Base-by-base conservation (phyloP, 2,797 vertebrate genomes). In the Myripristis jacobus region DNA sequence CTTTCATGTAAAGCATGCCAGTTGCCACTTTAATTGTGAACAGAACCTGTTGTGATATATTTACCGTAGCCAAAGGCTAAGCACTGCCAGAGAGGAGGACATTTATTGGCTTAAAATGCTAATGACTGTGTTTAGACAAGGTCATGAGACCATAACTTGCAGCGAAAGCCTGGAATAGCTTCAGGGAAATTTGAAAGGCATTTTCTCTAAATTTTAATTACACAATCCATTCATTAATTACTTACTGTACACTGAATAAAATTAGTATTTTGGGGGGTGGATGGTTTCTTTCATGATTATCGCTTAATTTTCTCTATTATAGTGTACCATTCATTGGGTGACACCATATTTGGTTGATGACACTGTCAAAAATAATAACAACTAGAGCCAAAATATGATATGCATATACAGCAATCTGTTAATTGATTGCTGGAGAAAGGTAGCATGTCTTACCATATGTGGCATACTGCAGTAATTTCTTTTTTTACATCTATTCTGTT, bases 401-500 rank as follows among this genome's bases (percentile, higher is more conserved):
- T n/a, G 16, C 24, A 27, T 2, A 27, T 16, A 11, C 25, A 27
- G 9, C 22, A 13, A 46, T 48, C 7, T 24, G 48, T 61, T 16
- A 5, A 70, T 50, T 68, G 22, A 0, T 54, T 58, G 31, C 60
- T 15, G 72, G 48, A 67, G 2, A 62, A 43, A 66, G 24, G 58
- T 51, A 44, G n/a, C 29, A 68, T 8, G 22, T 22, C 48, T 51
- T 27, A 31, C 22, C 27, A 75, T 15, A 12, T 36, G 25, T 43
- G 11, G 21, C 21, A 10, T 50, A 50, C 10, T 3, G 22, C 47
- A 10, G 19, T 50, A 48, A 50, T 22, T 22, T 24, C 11, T 10
- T 24, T 11, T n/a, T 13, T 22, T 8, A 50, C 10, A 24, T 51
- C 48, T 15, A 25, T 25, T 51, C 48, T 51, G 7, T 5, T 5